Evolutionary conservation across 1,140 invertebrate genomes (phyloP), one percentile per base, ranked within the genome.

Genomic region (Capitella teleta): DNA sequence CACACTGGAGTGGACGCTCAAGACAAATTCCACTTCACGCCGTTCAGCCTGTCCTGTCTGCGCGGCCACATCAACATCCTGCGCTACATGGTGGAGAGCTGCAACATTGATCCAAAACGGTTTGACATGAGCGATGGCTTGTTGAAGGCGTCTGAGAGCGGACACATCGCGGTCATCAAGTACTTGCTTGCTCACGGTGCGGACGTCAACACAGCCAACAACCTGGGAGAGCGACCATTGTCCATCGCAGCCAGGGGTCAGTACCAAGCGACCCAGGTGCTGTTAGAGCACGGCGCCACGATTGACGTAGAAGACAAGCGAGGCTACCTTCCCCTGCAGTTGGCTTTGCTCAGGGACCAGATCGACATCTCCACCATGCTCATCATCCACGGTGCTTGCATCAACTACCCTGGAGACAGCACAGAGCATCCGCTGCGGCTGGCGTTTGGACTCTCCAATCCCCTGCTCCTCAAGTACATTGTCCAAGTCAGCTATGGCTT

Each of bases 381-480:
- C 32, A 34, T 51, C 23, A 21, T 19, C 5, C 49, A 51, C 30
- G 37, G 49, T 28, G 38, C 19, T 21, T 25, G 5, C 0, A 6
- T 51, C 10, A 6, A 6, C 19, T 16, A 10, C 18, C 26, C 19
- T 3, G 23, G 3, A 19, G 18, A 21, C 6, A 30, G 6, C 5
- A n/a, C 28, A 5, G 49, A 51, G 23, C 42, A 26, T 8, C 49
- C 49, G 6, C 37, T 42, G 2, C 49, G 30, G 18, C 26, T 43
- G 16, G 49, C 49, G 2, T 42, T 14, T 12, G 16, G 18, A 6
- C 23, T 44, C 14, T 30, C 37, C 4, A 42, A 51, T 24, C 49
- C 49, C 16, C 19, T 51, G 8, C 38, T 51, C 3, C 14, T 51
- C n/a, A 51, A 51, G 25, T 42, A 21, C 21, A 23, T 51, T n/a